Percentiles rank a stretch among this genome's conserved stretches.
Evolutionary conservation across 2,113 vertebrate species (phyloP).

Genomic region (Pseudolaguvia tuberculata): DNA sequence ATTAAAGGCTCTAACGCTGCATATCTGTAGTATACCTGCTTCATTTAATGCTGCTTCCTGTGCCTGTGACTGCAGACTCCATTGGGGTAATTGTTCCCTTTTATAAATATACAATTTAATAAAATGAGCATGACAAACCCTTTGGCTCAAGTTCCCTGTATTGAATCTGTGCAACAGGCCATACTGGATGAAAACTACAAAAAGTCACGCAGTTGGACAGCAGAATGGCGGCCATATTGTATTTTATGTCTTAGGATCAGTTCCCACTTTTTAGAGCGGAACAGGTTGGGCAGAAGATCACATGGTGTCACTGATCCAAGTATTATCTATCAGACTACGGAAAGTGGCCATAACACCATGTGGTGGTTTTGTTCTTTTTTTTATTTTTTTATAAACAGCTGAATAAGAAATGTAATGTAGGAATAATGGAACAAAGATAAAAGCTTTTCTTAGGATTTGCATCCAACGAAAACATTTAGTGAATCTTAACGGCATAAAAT

Average conservation of each 20-base stretch:
- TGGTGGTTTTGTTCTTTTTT: conserved; percentile 19
- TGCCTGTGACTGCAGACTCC: background rate
- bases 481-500: background rate
- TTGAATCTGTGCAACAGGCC: background rate
- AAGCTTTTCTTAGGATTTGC: background rate
- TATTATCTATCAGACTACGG: conserved; percentile 25
- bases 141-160: background rate
- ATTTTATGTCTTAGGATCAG: conserved; percentile 25
- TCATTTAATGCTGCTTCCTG: too few relatives aligned
- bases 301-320: conserved; percentile 21
- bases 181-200: background rate
- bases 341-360: conserved; percentile 24
- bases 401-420: conserved; percentile 10
- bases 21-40: background rate
- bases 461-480: background rate
- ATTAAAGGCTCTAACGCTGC: background rate
- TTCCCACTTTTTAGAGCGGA: conserved; percentile 26
- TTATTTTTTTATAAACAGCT: conserved; percentile 13
- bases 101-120: background rate
- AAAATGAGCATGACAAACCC: background rate
- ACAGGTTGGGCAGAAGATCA: conserved; percentile 42
- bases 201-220: background rate
- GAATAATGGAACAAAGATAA: conserved; percentile 9
- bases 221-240: background rate
- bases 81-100: background rate